A percentile compares a stretch with the other conserved stretches of the same genome.
Conservation (phyloP, 2,888 invertebrate genomes). For the Chymomyza amoena region DNA sequence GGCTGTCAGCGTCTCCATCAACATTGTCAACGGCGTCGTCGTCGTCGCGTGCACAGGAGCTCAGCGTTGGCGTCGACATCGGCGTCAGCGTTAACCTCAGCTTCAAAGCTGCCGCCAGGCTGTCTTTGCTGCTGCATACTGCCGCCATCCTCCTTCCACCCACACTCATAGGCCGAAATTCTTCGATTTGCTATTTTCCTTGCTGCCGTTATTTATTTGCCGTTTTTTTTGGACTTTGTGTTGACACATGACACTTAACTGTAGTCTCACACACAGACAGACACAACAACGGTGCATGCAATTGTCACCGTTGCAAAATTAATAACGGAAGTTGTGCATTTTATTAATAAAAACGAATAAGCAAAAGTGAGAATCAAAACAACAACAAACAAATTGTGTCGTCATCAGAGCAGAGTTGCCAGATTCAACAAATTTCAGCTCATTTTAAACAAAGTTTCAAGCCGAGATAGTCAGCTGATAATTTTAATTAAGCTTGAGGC, state of each 20-base stretch:
- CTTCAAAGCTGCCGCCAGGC: conserved; percentile 1
- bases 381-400: background rate
- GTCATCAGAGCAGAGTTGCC: background rate
- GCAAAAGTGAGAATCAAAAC: background rate
- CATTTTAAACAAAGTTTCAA: too few relatives aligned
- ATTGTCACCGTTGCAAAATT: conserved; percentile 72
- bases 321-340: conserved; percentile 78
- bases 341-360: conserved; percentile 73
- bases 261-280: conserved; percentile 26
- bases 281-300: conserved; percentile 22
- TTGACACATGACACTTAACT: conserved; percentile 56
- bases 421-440: too few relatives aligned
- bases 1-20: conserved; percentile 17
- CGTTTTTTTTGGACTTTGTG: conserved; percentile 27
- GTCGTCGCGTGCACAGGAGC: background rate
- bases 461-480: too few relatives aligned
- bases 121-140: background rate
- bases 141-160: background rate
- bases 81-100: conserved; percentile 1
- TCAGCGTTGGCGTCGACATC: conserved; percentile 1
- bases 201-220: background rate
- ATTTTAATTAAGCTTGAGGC: too few relatives aligned
- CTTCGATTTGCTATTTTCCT: conserved; percentile 11
- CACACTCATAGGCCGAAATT: too few relatives aligned
- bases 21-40: conserved; percentile 13